phyloP scores from a whole-genome alignment of 2,797 vertebrate species.

The Pitangus sulphuratus region DNA sequence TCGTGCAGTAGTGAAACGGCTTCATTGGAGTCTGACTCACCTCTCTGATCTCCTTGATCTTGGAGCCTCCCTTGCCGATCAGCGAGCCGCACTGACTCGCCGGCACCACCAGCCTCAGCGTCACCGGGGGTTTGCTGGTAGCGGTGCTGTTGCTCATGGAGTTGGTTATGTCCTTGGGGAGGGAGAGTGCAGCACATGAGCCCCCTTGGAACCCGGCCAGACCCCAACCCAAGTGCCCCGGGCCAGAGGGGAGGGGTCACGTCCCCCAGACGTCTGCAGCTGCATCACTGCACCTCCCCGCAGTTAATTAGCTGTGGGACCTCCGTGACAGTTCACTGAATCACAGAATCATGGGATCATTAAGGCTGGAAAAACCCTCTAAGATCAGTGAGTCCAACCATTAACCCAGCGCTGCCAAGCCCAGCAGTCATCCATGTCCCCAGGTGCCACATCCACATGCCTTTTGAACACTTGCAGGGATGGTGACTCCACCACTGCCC shows the following conservation, averaged over 20 bases:
- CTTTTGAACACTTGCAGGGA: not conserved
- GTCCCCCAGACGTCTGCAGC: not conserved
- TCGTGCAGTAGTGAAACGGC: accelerated
- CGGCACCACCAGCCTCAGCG: slow-evolving; percentile 90
- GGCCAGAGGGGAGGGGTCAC: not conserved
- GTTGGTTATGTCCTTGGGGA: slow-evolving; percentile 92
- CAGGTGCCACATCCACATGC: not conserved
- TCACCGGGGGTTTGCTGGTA: slow-evolving; percentile 94
- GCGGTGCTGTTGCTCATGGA: slow-evolving; percentile 98
- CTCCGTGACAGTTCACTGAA: not conserved
- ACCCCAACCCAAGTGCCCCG: not conserved
- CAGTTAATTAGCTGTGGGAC: not conserved
- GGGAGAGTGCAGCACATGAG: not conserved
- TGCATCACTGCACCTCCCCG: not conserved
- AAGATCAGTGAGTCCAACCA: not conserved
- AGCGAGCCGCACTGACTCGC: slow-evolving; percentile 95
- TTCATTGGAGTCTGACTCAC: slow-evolving; percentile 61
- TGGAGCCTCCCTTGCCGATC: slow-evolving; percentile 95
- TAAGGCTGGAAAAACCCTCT: not conserved
- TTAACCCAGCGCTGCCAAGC: not conserved
- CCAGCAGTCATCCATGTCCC: no score
- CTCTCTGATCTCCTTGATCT: slow-evolving; percentile 98
- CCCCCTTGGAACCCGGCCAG: no score
- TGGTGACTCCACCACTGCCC: not conserved
- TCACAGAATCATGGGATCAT: not conserved